phyloP scores from a whole-genome alignment of 2,797 vertebrate species.

The Pempheris klunzingeri region DNA sequence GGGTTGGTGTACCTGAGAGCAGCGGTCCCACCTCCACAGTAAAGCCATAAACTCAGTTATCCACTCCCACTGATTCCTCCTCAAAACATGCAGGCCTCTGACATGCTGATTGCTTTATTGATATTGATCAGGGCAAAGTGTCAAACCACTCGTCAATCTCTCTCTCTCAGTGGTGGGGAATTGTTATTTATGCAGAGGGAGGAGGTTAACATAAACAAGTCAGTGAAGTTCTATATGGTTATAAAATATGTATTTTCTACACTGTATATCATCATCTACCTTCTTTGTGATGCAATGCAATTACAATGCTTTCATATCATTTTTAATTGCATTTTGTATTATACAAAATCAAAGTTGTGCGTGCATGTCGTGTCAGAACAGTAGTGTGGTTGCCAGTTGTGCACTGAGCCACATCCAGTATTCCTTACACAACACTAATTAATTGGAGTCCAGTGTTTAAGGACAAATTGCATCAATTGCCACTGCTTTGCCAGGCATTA shows the following conservation, averaged over 20 bases:
- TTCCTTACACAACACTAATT: not conserved
- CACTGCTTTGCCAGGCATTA: not conserved
- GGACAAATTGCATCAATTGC: not conserved
- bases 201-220: constrained; percentile 52
- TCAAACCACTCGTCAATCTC: constrained; percentile 79
- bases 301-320: not conserved
- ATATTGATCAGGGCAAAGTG: constrained; percentile 89
- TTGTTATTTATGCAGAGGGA: constrained; percentile 58
- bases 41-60: constrained; percentile 85
- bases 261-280: too few species aligned
- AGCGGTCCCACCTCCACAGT: constrained; percentile 77
- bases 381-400: not conserved
- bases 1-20: constrained; percentile 70
- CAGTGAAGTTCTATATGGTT: not conserved
- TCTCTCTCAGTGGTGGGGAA: constrained; percentile 48
- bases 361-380: not conserved
- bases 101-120: constrained; percentile 86
- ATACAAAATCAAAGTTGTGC: not conserved
- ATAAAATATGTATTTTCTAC: too few species aligned
- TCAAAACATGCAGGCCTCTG: constrained; percentile 75
- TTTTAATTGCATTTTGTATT: not conserved
- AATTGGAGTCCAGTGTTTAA: constrained; percentile 8
- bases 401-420: not conserved
- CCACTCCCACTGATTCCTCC: constrained; percentile 67
- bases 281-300: not conserved